Evolutionary conservation across 2,888 invertebrate species (phyloP), one percentile per base, ranked within the genome.

Genomic region (Schizotus pectinicornis): DNA sequence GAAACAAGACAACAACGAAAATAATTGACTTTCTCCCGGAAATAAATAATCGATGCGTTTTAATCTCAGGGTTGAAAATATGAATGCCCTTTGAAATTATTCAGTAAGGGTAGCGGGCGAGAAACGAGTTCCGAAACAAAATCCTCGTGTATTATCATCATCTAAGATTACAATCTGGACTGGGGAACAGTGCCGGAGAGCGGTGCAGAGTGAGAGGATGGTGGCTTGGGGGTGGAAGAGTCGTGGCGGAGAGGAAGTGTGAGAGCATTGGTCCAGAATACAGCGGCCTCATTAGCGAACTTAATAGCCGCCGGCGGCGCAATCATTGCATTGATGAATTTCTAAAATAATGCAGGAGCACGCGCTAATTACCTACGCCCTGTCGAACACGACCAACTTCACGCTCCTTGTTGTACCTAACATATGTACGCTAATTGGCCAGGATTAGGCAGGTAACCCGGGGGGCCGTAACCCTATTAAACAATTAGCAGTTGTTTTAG

Each of bases 261-360:
- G 45, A 51, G 59, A 61, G 61, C 37, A 34, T 39, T 54, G 43
- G 65, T 51, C 63, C 63, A 62, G 73, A 72, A 73, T 72, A 72
- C 69, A 68, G 65, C 68, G 62, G 62, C 67, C 69, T 72, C 72
- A 72, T 73, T 72, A 72, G 69, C 62, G 63, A 61, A 61, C 63
- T 67, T 68, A 70, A 68, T 70, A 67, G 64, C 61, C 61, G 65
- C 65, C 63, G 60, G 63, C 56, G 59, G 64, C 66, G 64, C 66
- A 67, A 68, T 67, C 67, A 63, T 61, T 65, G 68, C 70, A 72
- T 69, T 70, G 68, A 71, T 68, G 68, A 70, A 70, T 69, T 67
- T 67, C 64, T 59, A 60, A 64, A 70, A 70, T 70, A 69, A 72
- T 72, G 71, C 72, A 66, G 35, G 56, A 65, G 64, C 70, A 72